Conservation (phyloP, 2,797 vertebrate species). For the Artibeus lituratus region DNA sequence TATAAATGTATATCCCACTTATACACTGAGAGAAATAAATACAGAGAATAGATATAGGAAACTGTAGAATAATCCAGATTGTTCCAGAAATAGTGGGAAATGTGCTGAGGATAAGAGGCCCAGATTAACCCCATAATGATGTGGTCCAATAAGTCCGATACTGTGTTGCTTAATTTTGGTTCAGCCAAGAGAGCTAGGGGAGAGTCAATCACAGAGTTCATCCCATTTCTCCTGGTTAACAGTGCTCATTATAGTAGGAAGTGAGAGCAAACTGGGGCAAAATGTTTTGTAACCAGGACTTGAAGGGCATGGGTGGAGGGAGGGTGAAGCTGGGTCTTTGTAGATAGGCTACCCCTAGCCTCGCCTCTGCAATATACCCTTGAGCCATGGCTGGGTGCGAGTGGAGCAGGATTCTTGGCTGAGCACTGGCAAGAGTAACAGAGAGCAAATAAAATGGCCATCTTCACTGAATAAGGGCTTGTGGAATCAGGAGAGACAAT, state of each 20-base stretch:
- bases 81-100: not conserved
- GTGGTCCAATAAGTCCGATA: accelerated
- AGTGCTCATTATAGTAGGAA: accelerated
- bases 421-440: not conserved
- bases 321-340: not conserved
- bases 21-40: not conserved
- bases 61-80: not conserved
- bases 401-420: not conserved
- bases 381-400: not conserved
- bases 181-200: not conserved
- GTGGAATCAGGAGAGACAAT: not conserved
- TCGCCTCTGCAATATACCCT: too few relatives aligned
- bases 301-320: not conserved
- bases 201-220: not conserved
- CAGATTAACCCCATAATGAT: too few relatives aligned
- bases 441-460: too few relatives aligned
- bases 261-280: accelerated
- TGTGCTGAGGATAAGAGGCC: not conserved
- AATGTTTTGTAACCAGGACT: not conserved
- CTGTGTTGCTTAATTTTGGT: not conserved
- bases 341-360: not conserved
- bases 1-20: not conserved
- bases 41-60: not conserved
- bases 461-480: not conserved
- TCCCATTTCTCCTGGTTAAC: not conserved